phyloP scores from a whole-genome alignment of 2,113 vertebrate species.

The Picathartes gymnocephalus region DNA sequence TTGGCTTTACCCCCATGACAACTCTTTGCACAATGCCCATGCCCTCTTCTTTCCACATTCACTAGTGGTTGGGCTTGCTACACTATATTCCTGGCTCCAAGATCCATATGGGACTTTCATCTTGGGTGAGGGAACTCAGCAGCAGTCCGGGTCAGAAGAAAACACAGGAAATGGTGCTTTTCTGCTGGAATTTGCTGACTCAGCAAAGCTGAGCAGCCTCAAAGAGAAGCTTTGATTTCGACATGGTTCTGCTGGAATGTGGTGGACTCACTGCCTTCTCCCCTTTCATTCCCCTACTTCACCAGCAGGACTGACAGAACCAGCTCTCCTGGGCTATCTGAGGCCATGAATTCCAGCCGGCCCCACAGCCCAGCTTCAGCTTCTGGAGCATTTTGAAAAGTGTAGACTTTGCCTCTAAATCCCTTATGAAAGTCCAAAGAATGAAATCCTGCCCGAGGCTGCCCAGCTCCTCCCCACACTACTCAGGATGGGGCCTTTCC shows the following conservation, averaged over 20 bases:
- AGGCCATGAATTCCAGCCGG: not conserved
- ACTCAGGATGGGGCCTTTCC: accelerated
- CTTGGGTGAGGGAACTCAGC: not conserved
- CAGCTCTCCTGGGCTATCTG: not conserved
- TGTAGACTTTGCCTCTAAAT: not conserved
- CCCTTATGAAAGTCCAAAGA: not conserved
- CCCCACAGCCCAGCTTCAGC: not conserved
- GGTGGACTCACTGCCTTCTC: not conserved
- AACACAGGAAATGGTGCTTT: not conserved
- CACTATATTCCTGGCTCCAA: not conserved
- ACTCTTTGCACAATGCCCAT: not conserved
- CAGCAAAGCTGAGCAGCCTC: not conserved
- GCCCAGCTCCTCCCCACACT: not conserved
- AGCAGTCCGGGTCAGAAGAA: not conserved
- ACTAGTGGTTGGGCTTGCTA: not conserved
- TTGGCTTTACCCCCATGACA: not conserved
- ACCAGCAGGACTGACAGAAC: not conserved
- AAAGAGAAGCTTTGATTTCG: not conserved
- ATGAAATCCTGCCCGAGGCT: accelerated
- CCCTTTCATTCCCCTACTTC: not conserved
- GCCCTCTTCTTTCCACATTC: not conserved
- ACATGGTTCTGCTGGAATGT: not conserved
- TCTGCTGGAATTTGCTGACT: not conserved
- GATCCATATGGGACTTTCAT: not conserved
- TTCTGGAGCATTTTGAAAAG: not conserved